These are phyloP conservation scores for Theonella swinhoei DNA, from an alignment of 37 sponge, comb jelly and placozoan species.

Conservation along the genomic window DNA sequence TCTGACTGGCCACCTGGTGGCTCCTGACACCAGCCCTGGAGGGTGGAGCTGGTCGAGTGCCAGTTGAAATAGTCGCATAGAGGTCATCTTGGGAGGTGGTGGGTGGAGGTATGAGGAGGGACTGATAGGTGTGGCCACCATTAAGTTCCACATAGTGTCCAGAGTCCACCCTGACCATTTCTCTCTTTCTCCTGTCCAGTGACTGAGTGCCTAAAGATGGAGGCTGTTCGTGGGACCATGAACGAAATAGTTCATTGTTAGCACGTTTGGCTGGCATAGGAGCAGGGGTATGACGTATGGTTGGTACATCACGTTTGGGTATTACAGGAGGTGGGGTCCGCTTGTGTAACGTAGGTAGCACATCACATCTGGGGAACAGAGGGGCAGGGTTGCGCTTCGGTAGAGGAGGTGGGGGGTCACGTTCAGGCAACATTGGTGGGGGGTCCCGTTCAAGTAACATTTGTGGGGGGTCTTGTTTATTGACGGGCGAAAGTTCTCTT, in stretches of 20 bases:
- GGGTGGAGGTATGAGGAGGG: not conserved
- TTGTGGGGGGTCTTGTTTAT: not conserved
- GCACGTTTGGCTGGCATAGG: not conserved
- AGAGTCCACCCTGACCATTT: not conserved
- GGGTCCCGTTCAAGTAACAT: not conserved
- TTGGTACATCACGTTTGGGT: too few species aligned
- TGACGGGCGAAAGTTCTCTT: not conserved
- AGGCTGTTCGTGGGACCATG: not conserved
- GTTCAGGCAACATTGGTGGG: not conserved
- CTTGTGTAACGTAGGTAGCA: not conserved
- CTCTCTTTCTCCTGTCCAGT: not conserved
- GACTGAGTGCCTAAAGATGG: not conserved
- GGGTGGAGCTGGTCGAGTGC: not conserved
- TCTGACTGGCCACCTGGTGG: not conserved
- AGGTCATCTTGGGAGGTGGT: not conserved
- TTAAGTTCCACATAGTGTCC: not conserved
- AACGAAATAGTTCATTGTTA: not conserved
- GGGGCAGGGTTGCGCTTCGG: too few species aligned
- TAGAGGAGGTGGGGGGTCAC: not conserved
- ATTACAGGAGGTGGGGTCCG: not conserved
- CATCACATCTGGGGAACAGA: too few species aligned
- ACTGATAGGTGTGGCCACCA: not conserved
- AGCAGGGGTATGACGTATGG: too few species aligned
- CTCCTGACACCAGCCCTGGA: not conserved
- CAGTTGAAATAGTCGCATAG: not conserved